Evolutionary conservation across 2,797 vertebrate species (phyloP).

Genomic region (Lepus oiostolus): DNA sequence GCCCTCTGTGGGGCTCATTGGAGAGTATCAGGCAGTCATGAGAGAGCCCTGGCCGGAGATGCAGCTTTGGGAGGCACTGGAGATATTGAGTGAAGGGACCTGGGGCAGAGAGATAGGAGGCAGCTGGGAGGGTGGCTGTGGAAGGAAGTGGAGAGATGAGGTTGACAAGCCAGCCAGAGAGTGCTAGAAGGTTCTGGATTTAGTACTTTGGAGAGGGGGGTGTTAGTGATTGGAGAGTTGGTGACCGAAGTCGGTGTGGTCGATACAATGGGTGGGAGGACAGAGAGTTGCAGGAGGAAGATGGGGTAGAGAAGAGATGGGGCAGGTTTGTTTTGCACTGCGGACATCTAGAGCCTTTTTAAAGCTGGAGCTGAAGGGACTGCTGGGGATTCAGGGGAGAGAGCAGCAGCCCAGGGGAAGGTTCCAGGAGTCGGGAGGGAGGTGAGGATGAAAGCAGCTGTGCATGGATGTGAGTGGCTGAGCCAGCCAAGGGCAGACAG

Average conservation of each 20-base stretch:
- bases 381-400: neutral
- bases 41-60: neutral
- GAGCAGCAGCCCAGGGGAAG: neutral
- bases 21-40: neutral
- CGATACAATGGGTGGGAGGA: too few species aligned
- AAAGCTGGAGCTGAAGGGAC: neutral
- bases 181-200: neutral
- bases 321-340: neutral
- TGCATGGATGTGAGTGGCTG: neutral
- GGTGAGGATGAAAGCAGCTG: neutral
- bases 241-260: neutral
- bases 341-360: neutral
- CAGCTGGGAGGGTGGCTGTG: neutral
- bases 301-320: neutral
- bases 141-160: neutral
- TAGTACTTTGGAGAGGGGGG: neutral
- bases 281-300: neutral
- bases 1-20: neutral
- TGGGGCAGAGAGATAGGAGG: neutral
- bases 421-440: neutral
- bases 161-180: neutral
- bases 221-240: neutral
- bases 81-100: neutral
- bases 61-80: neutral
- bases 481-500: neutral